Conservation (phyloP, 1,140 invertebrate genomes). For the Anoplophora glabripennis region DNA sequence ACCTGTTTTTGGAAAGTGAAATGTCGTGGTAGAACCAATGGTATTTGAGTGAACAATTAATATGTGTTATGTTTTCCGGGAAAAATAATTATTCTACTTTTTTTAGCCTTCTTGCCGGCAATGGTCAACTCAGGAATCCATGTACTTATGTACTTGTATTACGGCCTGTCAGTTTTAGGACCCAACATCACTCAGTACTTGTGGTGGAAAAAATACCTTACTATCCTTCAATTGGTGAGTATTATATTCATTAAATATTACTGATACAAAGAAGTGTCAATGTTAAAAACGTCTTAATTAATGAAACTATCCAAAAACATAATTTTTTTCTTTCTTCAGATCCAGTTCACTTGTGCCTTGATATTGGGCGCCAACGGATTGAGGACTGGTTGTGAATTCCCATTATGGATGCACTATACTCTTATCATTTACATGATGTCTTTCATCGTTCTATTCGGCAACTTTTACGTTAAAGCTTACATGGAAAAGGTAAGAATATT, state of each 20-base stretch:
- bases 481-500: slow-evolving; percentile 65
- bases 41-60: no score
- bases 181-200: slow-evolving; percentile 74
- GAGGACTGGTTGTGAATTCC: slow-evolving; percentile 80
- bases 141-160: slow-evolving; percentile 92
- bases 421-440: slow-evolving; percentile 88
- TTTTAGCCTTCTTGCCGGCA: slow-evolving; percentile 78
- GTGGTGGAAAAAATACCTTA: slow-evolving; percentile 95
- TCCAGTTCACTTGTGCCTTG: slow-evolving; percentile 85
- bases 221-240: slow-evolving; percentile 71
- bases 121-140: slow-evolving; percentile 91
- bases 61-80: no score
- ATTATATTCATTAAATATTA: background rate
- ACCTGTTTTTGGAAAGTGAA: no score
- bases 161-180: slow-evolving; percentile 80
- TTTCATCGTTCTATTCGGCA: slow-evolving; percentile 87
- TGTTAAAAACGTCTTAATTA: background rate
- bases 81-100: no score
- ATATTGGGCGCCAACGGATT: slow-evolving; percentile 81
- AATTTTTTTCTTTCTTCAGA: slow-evolving; percentile 49
- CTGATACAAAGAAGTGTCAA: background rate
- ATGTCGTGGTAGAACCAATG: no score
- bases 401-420: slow-evolving; percentile 91
- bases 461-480: slow-evolving; percentile 85
- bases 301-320: background rate